phyloP scores from a whole-genome alignment of 64 coral and sea anemone species.

The Montipora foliosa region DNA sequence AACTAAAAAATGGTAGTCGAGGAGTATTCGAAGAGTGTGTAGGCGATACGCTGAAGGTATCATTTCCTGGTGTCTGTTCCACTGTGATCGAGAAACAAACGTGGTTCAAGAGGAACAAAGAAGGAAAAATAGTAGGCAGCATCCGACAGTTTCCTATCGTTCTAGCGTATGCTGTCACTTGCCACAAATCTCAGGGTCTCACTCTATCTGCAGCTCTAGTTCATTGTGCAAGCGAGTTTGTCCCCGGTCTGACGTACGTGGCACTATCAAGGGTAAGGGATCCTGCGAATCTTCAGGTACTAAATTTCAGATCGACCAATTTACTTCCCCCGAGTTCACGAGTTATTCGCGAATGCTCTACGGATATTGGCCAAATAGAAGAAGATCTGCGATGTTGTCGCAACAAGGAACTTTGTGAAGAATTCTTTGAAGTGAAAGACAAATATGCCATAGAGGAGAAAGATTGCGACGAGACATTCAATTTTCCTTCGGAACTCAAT shows the following conservation, averaged over 20 bases:
- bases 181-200: slow-evolving; percentile 46
- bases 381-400: background rate
- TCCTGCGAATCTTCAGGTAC: slow-evolving; percentile 3
- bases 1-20: slow-evolving; percentile 37
- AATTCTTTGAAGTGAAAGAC: background rate
- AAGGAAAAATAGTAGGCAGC: slow-evolving; percentile 46
- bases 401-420: background rate
- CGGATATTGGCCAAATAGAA: background rate
- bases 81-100: background rate
- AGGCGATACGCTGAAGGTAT: background rate
- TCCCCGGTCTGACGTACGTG: slow-evolving; percentile 53
- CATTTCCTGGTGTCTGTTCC: slow-evolving; percentile 6
- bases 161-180: background rate
- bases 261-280: slow-evolving; percentile 37
- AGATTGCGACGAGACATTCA: background rate
- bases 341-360: slow-evolving; percentile 15
- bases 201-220: slow-evolving; percentile 45
- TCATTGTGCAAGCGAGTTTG: slow-evolving; percentile 58
- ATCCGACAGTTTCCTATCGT: slow-evolving; percentile 35
- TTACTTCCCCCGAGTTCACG: slow-evolving; percentile 3
- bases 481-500: background rate
- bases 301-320: slow-evolving; percentile 15
- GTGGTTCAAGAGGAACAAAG: background rate
- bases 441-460: background rate
- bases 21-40: slow-evolving; percentile 44